These are phyloP conservation scores for Hypolimnas misippus DNA, from an alignment of 2,888 invertebrate genomes.

Conservation along the genomic window DNA sequence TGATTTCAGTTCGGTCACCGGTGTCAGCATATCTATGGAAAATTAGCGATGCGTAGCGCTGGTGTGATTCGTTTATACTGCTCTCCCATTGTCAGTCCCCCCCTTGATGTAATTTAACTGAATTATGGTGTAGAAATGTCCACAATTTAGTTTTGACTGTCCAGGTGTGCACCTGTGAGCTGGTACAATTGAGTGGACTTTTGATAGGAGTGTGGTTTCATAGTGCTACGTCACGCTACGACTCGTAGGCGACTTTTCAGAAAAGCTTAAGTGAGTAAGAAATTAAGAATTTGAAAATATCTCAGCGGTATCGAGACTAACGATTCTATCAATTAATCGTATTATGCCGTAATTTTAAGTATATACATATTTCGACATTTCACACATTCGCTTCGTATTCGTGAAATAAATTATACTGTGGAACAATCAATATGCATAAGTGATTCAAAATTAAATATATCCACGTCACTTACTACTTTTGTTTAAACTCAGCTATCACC, in stretches of 20 bases:
- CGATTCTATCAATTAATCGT: too few species aligned
- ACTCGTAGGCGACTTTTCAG: constrained; percentile 56
- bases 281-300: neutral
- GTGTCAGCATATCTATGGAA: constrained; percentile 68
- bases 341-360: too few species aligned
- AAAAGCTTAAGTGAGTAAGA: constrained; percentile 66
- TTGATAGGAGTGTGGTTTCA: constrained; percentile 50
- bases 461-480: too few species aligned
- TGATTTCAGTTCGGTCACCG: constrained; percentile 68
- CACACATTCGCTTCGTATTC: too few species aligned
- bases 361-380: too few species aligned
- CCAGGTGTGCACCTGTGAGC: constrained; percentile 66
- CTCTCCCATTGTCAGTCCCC: constrained; percentile 80
- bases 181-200: constrained; percentile 49
- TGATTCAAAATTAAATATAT: too few species aligned
- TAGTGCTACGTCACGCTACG: constrained; percentile 61
- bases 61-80: constrained; percentile 83
- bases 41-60: constrained; percentile 79
- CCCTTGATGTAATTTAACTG: constrained; percentile 81
- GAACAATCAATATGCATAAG: too few species aligned
- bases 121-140: constrained; percentile 79
- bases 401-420: too few species aligned
- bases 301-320: too few species aligned
- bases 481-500: too few species aligned
- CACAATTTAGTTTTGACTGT: constrained; percentile 78